Evolutionary conservation across 2,888 invertebrate species (phyloP).

Genomic region (Spatulosminthurus flaviceps): DNA sequence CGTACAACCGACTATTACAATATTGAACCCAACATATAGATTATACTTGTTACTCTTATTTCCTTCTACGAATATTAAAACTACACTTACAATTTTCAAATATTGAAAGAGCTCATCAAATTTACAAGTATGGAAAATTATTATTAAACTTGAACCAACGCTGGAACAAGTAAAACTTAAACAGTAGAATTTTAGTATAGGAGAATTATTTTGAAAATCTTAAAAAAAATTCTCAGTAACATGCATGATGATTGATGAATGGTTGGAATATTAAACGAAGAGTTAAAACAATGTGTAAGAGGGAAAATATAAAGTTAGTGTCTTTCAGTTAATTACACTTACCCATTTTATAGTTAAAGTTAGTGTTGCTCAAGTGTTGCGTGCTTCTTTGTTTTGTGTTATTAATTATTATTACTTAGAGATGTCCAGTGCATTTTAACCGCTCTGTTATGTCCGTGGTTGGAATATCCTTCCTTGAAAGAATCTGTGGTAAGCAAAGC

Average conservation of each 20-base stretch:
- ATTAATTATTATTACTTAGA: slow-evolving; percentile 37
- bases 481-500: slow-evolving; percentile 15
- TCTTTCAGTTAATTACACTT: slow-evolving; percentile 19
- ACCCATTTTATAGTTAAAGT: slow-evolving; percentile 31
- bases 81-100: no score
- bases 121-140: no score
- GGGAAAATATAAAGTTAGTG: slow-evolving; percentile 7
- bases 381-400: slow-evolving; percentile 37
- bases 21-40: slow-evolving; percentile 1
- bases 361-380: slow-evolving; percentile 40
- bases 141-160: no score
- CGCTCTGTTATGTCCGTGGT: slow-evolving; percentile 6
- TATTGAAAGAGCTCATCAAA: no score
- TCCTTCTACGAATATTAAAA: background rate
- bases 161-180: no score
- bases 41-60: background rate
- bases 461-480: background rate
- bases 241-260: slow-evolving; percentile 41
- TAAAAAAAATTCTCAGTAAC: no score
- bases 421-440: slow-evolving; percentile 3
- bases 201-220: no score
- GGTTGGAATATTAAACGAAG: slow-evolving; percentile 18
- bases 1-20: slow-evolving; percentile 72
- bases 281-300: background rate
- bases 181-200: no score